phyloP scores from a whole-genome alignment of 2,113 vertebrate genomes.

The Oncorhynchus gorbuscha region DNA sequence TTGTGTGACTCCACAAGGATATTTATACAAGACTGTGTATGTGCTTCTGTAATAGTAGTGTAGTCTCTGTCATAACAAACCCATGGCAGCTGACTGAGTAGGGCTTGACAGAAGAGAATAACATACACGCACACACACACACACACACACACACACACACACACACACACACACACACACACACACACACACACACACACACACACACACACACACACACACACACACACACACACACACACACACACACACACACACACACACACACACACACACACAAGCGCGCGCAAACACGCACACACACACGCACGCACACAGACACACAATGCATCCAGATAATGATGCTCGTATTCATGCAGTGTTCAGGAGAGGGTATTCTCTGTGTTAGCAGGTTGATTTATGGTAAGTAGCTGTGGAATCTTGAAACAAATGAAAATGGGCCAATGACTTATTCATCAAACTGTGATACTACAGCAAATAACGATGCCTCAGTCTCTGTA shows the following conservation, averaged over 20 bases:
- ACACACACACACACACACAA: constrained; percentile 9
- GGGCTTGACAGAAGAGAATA: constrained; percentile 27
- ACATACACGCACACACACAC: not conserved
- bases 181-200: too few relatives aligned
- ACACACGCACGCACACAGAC: not conserved
- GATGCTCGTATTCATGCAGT: constrained; percentile 46
- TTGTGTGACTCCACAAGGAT: too few relatives aligned
- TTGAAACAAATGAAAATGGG: too few relatives aligned
- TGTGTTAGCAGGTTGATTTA: constrained; percentile 51
- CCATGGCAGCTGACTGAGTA: constrained; percentile 32
- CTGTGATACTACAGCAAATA: too few relatives aligned
- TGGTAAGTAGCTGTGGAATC: constrained; percentile 3
- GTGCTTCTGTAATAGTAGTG: too few relatives aligned
- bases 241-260: constrained; percentile 4
- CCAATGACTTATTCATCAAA: too few relatives aligned
- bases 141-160: too few relatives aligned
- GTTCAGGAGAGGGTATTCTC: constrained; percentile 29
- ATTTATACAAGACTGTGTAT: too few relatives aligned
- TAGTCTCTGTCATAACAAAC: not conserved
- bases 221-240: not conserved
- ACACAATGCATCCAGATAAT: constrained; percentile 39
- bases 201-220: too few relatives aligned
- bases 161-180: too few relatives aligned
- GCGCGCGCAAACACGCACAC: not conserved
- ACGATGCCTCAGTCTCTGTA: constrained; percentile 25